Conservation (phyloP, 2,113 vertebrate species). For the Aviceda subcristata region DNA sequence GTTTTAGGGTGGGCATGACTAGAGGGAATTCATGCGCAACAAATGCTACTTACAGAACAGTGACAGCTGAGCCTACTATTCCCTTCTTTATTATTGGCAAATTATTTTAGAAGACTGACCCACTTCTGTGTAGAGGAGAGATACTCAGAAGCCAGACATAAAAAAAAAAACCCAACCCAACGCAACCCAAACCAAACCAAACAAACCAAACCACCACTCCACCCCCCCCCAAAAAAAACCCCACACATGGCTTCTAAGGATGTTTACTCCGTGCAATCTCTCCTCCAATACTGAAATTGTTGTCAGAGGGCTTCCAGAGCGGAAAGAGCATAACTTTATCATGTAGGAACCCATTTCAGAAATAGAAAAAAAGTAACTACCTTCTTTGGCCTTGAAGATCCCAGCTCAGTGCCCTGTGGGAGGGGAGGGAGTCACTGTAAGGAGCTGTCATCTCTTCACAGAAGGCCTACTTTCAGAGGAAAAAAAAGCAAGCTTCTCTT, state of each 20-base stretch:
- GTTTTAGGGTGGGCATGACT: neutral
- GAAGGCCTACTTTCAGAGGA: neutral
- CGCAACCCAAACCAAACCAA: no score
- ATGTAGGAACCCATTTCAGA: neutral
- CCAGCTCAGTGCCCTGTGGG: neutral
- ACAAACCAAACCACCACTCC: neutral
- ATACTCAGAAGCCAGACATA: neutral
- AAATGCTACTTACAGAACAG: neutral
- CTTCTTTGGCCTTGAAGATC: neutral
- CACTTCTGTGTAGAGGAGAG: neutral
- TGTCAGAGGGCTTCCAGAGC: neutral
- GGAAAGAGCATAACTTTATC: neutral
- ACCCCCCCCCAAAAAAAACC: neutral
- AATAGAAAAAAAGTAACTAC: neutral
- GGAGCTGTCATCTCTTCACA: neutral
- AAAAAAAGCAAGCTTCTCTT: neutral
- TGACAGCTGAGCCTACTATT: neutral
- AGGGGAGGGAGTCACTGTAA: neutral
- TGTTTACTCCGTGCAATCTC: neutral
- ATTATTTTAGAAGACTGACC: neutral
- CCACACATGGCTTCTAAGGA: neutral
- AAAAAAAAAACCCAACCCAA: neutral
- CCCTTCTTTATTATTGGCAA: neutral
- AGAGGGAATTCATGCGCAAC: neutral
- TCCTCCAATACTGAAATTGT: neutral